Percentiles rank a stretch among this genome's conserved stretches.
Evolutionary conservation across 2,888 invertebrate genomes (phyloP).

Genomic region (Pemphredon lugubris): DNA sequence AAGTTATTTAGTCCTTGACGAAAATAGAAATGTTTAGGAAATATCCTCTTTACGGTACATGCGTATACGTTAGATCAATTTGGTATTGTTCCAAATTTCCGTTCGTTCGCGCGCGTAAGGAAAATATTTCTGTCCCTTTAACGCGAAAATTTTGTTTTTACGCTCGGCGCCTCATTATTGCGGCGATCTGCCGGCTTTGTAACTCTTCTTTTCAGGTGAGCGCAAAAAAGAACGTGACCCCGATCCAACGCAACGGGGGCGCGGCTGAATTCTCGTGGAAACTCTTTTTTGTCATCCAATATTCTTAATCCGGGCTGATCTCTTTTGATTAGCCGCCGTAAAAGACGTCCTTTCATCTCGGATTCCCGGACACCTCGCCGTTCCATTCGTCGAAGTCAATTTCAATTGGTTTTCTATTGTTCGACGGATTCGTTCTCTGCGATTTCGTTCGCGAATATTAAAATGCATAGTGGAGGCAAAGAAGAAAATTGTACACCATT

Average conservation of each 20-base stretch:
- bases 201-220: conserved; percentile 45
- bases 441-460: background rate
- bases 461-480: no score
- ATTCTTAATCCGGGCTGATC: conserved; percentile 71
- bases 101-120: background rate
- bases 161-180: conserved; percentile 23
- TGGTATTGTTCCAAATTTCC: no score
- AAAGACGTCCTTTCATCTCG: conserved; percentile 30
- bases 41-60: no score
- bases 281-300: conserved; percentile 61
- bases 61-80: no score
- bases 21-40: no score
- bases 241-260: conserved; percentile 61
- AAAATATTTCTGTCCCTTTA: background rate
- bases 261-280: conserved; percentile 20
- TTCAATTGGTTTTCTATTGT: background rate
- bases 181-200: conserved; percentile 25
- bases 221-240: conserved; percentile 59
- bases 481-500: no score
- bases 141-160: conserved; percentile 26
- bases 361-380: conserved; percentile 17
- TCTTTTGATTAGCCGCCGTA: conserved; percentile 66
- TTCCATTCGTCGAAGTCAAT: background rate
- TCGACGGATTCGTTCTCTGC: background rate
- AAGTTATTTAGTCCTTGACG: no score